phyloP scores from a whole-genome alignment of 2,113 vertebrate genomes.

The Formicarius rufipectus region DNA sequence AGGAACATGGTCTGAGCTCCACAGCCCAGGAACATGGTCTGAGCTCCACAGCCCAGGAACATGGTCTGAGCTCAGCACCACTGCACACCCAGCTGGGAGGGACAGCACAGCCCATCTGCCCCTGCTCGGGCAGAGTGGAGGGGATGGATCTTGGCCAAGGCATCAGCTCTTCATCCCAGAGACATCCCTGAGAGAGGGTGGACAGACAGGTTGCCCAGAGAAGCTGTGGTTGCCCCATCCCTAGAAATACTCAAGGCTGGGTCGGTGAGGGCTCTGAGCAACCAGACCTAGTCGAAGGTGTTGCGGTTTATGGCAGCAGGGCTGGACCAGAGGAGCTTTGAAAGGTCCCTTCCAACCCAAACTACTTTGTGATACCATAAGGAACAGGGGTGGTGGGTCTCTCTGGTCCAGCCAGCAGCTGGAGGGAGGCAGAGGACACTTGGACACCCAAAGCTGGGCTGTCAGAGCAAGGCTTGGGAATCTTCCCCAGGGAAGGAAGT shows the following conservation, averaged over 20 bases:
- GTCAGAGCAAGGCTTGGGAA: background rate
- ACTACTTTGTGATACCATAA: background rate
- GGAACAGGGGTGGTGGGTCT: background rate
- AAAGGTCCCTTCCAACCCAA: background rate
- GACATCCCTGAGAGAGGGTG: background rate
- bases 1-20: too few relatives aligned
- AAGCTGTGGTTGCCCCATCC: background rate
- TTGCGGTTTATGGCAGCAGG: background rate
- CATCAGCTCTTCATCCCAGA: background rate
- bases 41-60: background rate
- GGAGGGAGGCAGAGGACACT: background rate
- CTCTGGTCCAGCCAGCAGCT: background rate
- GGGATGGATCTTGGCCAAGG: background rate
- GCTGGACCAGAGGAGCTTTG: background rate
- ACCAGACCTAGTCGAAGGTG: background rate
- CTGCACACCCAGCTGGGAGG: background rate
- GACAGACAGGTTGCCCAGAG: background rate
- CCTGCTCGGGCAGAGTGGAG: background rate
- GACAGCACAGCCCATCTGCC: background rate
- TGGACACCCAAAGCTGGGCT: background rate
- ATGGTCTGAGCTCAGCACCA: background rate
- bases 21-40: background rate
- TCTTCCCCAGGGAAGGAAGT: background rate
- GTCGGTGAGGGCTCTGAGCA: background rate
- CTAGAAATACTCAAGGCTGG: background rate